A percentile compares a stretch with the other conserved stretches of the same genome.
These are phyloP conservation scores for Petrolisthes cinctipes DNA, from an alignment of 2,888 invertebrate species.

Conservation along the genomic window DNA sequence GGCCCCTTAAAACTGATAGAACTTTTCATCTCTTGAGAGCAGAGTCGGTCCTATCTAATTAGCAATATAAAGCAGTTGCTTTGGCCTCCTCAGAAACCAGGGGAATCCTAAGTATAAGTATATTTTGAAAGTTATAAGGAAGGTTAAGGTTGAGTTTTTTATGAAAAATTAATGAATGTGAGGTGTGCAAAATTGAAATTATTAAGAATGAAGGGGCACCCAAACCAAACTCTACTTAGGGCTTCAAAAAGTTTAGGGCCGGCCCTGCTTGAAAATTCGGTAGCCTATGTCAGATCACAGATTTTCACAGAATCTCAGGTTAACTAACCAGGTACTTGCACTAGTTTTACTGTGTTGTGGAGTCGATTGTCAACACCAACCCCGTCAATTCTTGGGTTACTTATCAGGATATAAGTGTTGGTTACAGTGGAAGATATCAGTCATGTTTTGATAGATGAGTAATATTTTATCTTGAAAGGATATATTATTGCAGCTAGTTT, in stretches of 20 bases:
- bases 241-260: neutral
- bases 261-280: neutral
- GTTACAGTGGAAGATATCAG: neutral
- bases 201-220: too few species aligned
- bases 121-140: too few species aligned
- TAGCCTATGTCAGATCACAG: neutral
- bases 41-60: too few species aligned
- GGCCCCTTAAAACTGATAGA: too few species aligned
- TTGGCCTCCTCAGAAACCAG: too few species aligned
- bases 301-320: slow-evolving; percentile 14
- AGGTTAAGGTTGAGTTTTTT: too few species aligned
- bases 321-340: neutral
- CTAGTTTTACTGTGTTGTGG: slow-evolving; percentile 5
- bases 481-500: slow-evolving; percentile 3
- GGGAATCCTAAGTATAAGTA: too few species aligned
- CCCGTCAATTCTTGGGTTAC: neutral
- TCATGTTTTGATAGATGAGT: neutral
- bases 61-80: too few species aligned
- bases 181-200: too few species aligned
- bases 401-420: neutral
- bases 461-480: neutral
- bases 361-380: neutral
- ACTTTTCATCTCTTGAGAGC: too few species aligned
- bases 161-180: too few species aligned
- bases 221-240: neutral